Base-by-base conservation (phyloP, 1,140 invertebrate genomes). In the Carposina sasakii region DNA sequence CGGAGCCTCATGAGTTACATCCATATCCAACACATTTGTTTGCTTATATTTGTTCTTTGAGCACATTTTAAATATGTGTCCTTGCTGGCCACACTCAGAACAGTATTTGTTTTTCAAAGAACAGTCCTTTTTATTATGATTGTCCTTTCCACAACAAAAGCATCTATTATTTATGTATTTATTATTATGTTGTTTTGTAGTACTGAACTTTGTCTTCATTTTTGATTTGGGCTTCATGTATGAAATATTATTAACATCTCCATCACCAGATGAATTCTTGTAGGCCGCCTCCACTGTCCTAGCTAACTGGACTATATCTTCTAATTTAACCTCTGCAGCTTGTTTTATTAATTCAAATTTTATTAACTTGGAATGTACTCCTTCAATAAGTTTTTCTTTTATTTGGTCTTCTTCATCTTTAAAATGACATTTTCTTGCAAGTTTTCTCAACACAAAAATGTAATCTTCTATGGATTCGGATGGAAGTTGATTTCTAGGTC, bases 31-130 rank as follows among this genome's bases (percentile, higher is more conserved):
- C 13, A 13, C 16, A 10, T 42, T 12, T 21, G 22, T 5, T 12
- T 21, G 9, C 10, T 39, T 2, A 6, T 26, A 3, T 4, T 24
- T 45, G 9, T 45, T 46, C 12, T 46, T 34, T 36, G 19, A 15
- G 6, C 53, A 56, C 48, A 56, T 56, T 43, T 42, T 56, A 22
- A 42, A 56, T 8, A 56, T 51, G 36, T 56, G 53, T 0, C 53
- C 53, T 30, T 49, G 46, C 31, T 45, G 33, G 16, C 53, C 53
- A 50, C 53, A 50, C 24, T 55, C 47, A 1, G 33, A 45, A 17
- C 53, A 55, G 41, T 20, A 55, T 36, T 55, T 55, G 5, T 34
- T 34, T 10, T 8, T 9, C 15, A 55, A 36, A 1, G 13, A 21
- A 21, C 52, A 54, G 3, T 48, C 17, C 1, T 17, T 12, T 31